A percentile compares a stretch with the other conserved stretches of the same genome.
phyloP scores from a whole-genome alignment of 2,888 invertebrate genomes.

The Apotomis turbidana region DNA sequence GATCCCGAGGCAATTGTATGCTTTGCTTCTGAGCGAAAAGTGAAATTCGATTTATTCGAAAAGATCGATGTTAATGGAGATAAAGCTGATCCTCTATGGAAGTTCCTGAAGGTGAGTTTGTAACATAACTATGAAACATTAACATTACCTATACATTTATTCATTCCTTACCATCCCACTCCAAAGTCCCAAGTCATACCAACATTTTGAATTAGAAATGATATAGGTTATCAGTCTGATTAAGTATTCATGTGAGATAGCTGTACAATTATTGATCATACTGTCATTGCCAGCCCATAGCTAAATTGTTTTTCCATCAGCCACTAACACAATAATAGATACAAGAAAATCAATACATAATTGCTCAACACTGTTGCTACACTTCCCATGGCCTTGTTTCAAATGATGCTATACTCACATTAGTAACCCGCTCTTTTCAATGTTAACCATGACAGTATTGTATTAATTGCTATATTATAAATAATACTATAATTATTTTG shows the following conservation, averaged over 20 bases:
- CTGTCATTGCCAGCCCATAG: background rate
- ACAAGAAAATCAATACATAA: constrained; percentile 31
- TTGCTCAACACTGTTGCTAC: constrained; percentile 16
- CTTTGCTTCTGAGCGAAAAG: constrained; percentile 85
- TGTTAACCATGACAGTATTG: no score
- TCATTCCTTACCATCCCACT: background rate
- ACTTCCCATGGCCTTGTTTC: constrained; percentile 2
- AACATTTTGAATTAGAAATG: no score
- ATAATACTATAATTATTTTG: no score
- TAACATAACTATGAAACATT: background rate
- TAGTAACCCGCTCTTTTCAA: background rate
- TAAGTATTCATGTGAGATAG: background rate
- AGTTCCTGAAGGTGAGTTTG: constrained; percentile 83
- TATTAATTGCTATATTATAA: no score
- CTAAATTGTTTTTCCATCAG: constrained; percentile 7
- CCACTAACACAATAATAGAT: background rate
- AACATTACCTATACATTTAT: background rate
- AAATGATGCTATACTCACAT: background rate
- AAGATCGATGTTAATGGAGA: constrained; percentile 88
- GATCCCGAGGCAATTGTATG: constrained; percentile 85
- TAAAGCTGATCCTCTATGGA: constrained; percentile 86
- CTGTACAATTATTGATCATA: constrained; percentile 1
- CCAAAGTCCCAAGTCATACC: background rate
- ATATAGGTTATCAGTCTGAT: background rate
- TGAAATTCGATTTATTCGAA: constrained; percentile 87